Conservation (phyloP, 2,888 invertebrate genomes). For the Melanophora roralis region DNA sequence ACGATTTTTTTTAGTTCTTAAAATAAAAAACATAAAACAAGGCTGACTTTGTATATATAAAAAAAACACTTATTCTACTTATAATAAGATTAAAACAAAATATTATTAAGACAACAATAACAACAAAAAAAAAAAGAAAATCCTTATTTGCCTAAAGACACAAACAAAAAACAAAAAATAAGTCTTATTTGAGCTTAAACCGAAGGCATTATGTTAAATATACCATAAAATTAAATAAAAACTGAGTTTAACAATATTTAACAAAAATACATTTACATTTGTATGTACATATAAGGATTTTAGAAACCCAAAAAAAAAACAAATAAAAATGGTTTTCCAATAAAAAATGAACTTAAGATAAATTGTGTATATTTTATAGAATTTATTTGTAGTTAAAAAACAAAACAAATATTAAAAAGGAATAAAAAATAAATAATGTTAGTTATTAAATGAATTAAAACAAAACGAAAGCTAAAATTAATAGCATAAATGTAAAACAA, state of each 20-base stretch:
- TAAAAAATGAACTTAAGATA: constrained; percentile 39
- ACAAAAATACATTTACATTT: background rate
- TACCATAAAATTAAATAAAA: constrained; percentile 4
- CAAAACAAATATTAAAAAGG: background rate
- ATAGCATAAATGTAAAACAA: constrained; percentile 6
- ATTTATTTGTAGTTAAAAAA: constrained; percentile 28
- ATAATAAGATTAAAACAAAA: constrained; percentile 31
- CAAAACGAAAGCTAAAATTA: constrained; percentile 10
- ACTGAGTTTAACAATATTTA: background rate
- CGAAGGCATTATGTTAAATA: constrained; percentile 29
- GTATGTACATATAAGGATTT: too few relatives aligned
- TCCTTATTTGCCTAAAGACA: constrained; percentile 37
- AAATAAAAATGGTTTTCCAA: constrained; percentile 50
- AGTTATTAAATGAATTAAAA: background rate
- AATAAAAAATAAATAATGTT: background rate
- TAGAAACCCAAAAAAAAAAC: background rate
- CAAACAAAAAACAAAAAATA: constrained; percentile 48
- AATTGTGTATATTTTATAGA: constrained; percentile 54
- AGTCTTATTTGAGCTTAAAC: constrained; percentile 3
- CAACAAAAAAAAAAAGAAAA: constrained; percentile 20
- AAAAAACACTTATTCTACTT: constrained; percentile 40
- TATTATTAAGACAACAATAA: background rate
- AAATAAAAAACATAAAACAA: constrained; percentile 63
- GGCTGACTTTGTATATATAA: constrained; percentile 74
- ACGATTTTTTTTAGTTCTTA: background rate